Percentiles rank a stretch among this genome's conserved stretches.
phyloP scores from a whole-genome alignment of 1,140 invertebrate species.

The Trichoplusia ni region DNA sequence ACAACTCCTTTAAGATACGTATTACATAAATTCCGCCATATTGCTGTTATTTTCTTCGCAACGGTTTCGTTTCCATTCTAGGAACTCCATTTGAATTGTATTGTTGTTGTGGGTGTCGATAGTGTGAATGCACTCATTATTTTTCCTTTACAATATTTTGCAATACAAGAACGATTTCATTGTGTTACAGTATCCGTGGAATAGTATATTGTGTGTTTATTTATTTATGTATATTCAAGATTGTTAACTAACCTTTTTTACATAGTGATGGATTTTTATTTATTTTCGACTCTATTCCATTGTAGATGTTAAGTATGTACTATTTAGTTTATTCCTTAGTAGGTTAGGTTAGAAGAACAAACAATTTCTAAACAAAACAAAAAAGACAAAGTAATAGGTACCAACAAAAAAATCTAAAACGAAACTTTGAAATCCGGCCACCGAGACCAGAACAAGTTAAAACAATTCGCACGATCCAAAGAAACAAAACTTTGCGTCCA shows the following conservation, averaged over 20 bases:
- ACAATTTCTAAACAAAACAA: too few relatives aligned
- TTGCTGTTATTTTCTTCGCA: not conserved
- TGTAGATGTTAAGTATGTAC: too few relatives aligned
- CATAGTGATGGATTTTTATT: too few relatives aligned
- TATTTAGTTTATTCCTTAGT: too few relatives aligned
- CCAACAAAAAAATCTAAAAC: constrained; percentile 4
- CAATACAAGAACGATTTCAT: not conserved
- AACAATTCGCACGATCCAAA: constrained; percentile 17
- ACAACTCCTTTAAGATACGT: not conserved
- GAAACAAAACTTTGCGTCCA: constrained; percentile 32
- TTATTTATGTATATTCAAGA: too few relatives aligned
- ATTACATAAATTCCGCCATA: too few relatives aligned
- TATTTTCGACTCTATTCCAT: too few relatives aligned
- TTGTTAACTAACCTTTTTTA: too few relatives aligned
- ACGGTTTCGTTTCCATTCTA: not conserved
- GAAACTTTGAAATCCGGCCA: constrained; percentile 9
- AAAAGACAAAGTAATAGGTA: too few relatives aligned
- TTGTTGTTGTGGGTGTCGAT: not conserved
- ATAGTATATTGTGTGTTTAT: constrained; percentile 1
- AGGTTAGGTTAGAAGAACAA: too few relatives aligned
- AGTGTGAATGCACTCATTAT: constrained; percentile 20
- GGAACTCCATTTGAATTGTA: constrained; percentile 1
- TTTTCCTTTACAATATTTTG: constrained; percentile 13
- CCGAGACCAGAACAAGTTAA: constrained; percentile 12
- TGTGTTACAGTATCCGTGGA: not conserved